Base-by-base conservation (phyloP, 2,113 vertebrate genomes). In the Quiscalus mexicanus region DNA sequence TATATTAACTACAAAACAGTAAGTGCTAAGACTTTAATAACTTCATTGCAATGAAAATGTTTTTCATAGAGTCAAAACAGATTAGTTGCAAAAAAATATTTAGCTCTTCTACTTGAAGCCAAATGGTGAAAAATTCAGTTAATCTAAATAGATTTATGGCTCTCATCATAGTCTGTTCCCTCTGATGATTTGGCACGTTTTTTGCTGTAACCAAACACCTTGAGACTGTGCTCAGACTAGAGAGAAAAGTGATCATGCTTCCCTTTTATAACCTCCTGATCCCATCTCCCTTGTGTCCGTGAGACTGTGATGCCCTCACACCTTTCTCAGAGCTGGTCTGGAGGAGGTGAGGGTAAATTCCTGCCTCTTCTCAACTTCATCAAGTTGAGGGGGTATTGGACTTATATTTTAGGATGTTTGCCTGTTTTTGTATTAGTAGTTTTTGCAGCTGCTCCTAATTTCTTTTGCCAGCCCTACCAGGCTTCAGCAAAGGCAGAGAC, bases 11-110 rank as follows among this genome's bases (percentile, higher is more conserved):
- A 84, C 79, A 91, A 84, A 93, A 89, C 93, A 90, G 93, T 97
- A 97, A 97, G 93, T 96, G 97, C 94, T 97, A 97, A 97, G 93
- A 91, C 90, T 95, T 97, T 97, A 97, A 96, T 96, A 97, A 91
- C 93, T 96, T 96, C 86, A 95, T 89, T 95, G 93, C 73, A 94
- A 84, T 60, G 92, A 95, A 96, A 97, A 95, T 91, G 87, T 96
- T 96, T 97, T 96, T 91, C 93, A 71, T 78, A 84, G 67, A 96
- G 96, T 96, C 96, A 96, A 93, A 96, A 97, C 64, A 95, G 81
- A 97, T 97, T 96, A 94, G 93, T 91, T 94, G 62, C 63, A 74
- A 75, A 93, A 96, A 96, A 95, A 97, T 96, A 97, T 95, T 95
- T 96, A 84, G 89, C 27, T 87, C 77, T 89, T 83, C 53, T 77